These are phyloP conservation scores for Lingula anatina DNA, from an alignment of 2,888 invertebrate species.

Conservation along the genomic window DNA sequence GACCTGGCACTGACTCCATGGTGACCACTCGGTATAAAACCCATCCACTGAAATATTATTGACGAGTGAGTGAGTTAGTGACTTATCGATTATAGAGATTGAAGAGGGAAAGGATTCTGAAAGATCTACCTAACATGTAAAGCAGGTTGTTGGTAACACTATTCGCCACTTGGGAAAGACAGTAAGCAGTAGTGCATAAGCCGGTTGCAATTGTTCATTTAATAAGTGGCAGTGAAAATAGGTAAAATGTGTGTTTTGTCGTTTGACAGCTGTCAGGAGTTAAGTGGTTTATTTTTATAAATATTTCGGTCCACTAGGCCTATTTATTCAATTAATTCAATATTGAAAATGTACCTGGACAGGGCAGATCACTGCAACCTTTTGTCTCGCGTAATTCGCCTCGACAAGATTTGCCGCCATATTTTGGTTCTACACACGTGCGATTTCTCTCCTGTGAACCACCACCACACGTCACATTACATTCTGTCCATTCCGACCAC, in stretches of 20 bases:
- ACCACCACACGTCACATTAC: not conserved
- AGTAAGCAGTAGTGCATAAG: no score
- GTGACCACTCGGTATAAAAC: not conserved
- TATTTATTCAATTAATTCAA: not conserved
- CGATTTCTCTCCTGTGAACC: not conserved
- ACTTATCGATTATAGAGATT: no score
- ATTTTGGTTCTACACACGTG: not conserved
- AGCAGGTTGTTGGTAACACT: no score
- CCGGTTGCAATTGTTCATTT: no score
- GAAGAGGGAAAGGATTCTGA: no score
- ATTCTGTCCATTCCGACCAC: not conserved
- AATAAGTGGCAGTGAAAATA: no score
- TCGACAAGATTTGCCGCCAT: not conserved
- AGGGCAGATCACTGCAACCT: not conserved
- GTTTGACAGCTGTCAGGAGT: no score
- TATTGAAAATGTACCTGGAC: not conserved
- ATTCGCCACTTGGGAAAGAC: no score
- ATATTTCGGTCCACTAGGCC: not conserved
- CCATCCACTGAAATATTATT: not conserved
- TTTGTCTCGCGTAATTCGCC: not conserved
- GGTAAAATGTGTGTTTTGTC: no score
- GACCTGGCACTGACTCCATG: not conserved
- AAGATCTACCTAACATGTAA: no score
- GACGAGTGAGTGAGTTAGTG: no score
- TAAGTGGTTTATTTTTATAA: no score